Conservation (phyloP, 2,888 invertebrate genomes). For the Calliphora vomitoria region DNA sequence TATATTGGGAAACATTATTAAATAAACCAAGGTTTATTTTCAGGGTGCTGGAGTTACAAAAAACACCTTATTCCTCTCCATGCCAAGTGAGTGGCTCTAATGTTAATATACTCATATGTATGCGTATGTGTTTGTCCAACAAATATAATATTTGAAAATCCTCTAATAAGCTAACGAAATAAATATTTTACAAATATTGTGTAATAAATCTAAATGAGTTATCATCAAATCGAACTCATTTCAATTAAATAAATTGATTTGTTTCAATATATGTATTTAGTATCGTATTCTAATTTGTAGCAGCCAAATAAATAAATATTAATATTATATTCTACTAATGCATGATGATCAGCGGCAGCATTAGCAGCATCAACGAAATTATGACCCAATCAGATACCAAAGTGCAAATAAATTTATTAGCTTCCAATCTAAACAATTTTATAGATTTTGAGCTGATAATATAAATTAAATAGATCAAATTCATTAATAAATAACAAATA, state of each 20-base stretch:
- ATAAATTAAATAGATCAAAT: slow-evolving; percentile 43
- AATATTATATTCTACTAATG: slow-evolving; percentile 6
- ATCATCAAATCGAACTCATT: not conserved
- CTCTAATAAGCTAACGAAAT: not conserved
- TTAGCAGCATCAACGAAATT: slow-evolving; percentile 5
- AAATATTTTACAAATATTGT: not conserved
- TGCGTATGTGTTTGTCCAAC: too few relatives aligned
- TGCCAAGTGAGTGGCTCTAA: too few relatives aligned
- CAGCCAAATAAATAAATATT: slow-evolving; percentile 20
- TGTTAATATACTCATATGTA: too few relatives aligned
- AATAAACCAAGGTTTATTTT: too few relatives aligned
- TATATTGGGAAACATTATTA: too few relatives aligned
- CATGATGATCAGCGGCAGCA: not conserved
- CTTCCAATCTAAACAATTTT: slow-evolving; percentile 57
- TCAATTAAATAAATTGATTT: slow-evolving; percentile 24
- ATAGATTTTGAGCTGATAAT: slow-evolving; percentile 51
- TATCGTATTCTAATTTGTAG: slow-evolving; percentile 41
- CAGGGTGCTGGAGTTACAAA: too few relatives aligned
- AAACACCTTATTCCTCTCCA: too few relatives aligned
- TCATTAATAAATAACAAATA: slow-evolving; percentile 39
- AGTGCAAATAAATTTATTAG: slow-evolving; percentile 62
- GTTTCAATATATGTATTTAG: slow-evolving; percentile 1
- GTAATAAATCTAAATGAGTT: slow-evolving; percentile 47
- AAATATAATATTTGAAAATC: too few relatives aligned
- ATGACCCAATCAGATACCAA: slow-evolving; percentile 38